Evolutionary conservation across 2,888 invertebrate genomes (phyloP).

Genomic region (Ptychoptera contaminata): DNA sequence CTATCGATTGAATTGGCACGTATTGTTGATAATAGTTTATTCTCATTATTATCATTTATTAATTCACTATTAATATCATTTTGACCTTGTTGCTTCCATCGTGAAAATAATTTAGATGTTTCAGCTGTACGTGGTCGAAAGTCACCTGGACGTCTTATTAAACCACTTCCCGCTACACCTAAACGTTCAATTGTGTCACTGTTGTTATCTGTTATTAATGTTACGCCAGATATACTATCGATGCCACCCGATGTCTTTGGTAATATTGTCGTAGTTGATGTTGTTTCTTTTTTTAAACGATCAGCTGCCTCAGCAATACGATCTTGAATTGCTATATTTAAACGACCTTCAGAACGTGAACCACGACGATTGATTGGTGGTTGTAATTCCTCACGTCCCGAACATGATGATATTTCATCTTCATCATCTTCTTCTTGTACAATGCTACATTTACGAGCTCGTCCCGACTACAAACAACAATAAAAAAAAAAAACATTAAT

Average conservation of each 20-base stretch:
- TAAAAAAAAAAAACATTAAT: slow-evolving; percentile 3
- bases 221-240: slow-evolving; percentile 10
- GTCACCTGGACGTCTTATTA: slow-evolving; percentile 3
- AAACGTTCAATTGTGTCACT: slow-evolving; percentile 11
- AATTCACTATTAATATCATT: slow-evolving; percentile 1
- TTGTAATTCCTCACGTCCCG: slow-evolving; percentile 39
- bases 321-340: slow-evolving; percentile 53
- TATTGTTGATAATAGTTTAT: not conserved
- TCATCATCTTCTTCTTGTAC: slow-evolving; percentile 89
- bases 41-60: not conserved
- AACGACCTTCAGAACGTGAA: slow-evolving; percentile 63
- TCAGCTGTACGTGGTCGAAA: slow-evolving; percentile 6
- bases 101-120: too few species aligned
- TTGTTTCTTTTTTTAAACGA: slow-evolving; percentile 40
- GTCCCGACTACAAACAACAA: slow-evolving; percentile 29
- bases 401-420: slow-evolving; percentile 36
- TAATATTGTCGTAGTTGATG: slow-evolving; percentile 16
- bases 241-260: slow-evolving; percentile 6
- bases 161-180: slow-evolving; percentile 7
- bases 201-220: slow-evolving; percentile 10
- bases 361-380: slow-evolving; percentile 45
- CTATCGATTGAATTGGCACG: slow-evolving; percentile 11
- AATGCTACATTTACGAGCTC: slow-evolving; percentile 77
- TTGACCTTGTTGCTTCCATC: too few species aligned
- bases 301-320: slow-evolving; percentile 37